Evolutionary conservation across 2,888 invertebrate species (phyloP).

Genomic region (Lasius fuliginosus): DNA sequence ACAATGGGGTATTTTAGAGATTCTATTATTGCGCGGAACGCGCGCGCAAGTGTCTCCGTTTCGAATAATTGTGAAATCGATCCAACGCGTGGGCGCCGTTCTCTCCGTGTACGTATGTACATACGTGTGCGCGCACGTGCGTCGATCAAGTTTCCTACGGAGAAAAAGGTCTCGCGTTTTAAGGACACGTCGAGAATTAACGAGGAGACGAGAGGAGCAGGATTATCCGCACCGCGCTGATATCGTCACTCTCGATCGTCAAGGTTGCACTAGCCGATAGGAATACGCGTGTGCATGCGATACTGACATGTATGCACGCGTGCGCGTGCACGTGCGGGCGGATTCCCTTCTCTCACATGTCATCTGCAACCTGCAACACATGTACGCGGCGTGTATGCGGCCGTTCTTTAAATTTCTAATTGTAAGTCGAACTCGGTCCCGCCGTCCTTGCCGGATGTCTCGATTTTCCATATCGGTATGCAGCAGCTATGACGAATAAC

Average conservation of each 20-base stretch:
- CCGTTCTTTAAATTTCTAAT: slow-evolving; percentile 69
- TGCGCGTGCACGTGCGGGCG: background rate
- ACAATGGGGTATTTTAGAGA: background rate
- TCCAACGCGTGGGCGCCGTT: background rate
- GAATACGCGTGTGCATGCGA: slow-evolving; percentile 8
- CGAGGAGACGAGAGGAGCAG: slow-evolving; percentile 65
- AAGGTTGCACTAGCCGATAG: slow-evolving; percentile 63
- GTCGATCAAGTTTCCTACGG: slow-evolving; percentile 54
- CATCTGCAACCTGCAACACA: background rate
- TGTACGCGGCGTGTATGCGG: slow-evolving; percentile 52
- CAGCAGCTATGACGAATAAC: slow-evolving; percentile 67
- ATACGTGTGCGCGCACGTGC: slow-evolving; percentile 4
- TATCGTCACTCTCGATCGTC: slow-evolving; percentile 72
- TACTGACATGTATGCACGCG: background rate
- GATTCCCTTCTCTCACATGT: no score
- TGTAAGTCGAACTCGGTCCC: slow-evolving; percentile 57
- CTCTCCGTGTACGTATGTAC: background rate
- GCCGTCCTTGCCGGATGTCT: slow-evolving; percentile 70
- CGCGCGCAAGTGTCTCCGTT: background rate
- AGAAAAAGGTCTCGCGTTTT: slow-evolving; percentile 61
- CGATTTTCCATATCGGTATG: slow-evolving; percentile 64
- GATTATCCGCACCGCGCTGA: slow-evolving; percentile 66
- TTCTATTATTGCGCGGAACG: background rate
- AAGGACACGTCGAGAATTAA: slow-evolving; percentile 70
- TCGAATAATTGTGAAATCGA: background rate